Conservation (phyloP, 2,113 vertebrate species). For the Varanus salvator region DNA sequence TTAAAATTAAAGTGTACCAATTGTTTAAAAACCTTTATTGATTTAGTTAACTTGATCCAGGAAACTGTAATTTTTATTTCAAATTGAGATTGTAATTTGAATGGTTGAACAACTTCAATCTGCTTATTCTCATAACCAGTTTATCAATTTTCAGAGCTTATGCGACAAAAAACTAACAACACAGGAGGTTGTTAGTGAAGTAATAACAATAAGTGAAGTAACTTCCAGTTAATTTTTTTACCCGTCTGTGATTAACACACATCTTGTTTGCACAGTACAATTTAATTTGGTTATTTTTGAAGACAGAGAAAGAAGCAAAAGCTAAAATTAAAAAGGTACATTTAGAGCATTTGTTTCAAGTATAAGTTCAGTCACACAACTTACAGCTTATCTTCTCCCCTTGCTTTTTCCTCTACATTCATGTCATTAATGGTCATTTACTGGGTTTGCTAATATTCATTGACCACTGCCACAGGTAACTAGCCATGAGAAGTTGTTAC, state of each 20-base stretch:
- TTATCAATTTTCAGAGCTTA: not conserved
- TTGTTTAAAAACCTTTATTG: not conserved
- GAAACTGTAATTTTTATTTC: not conserved
- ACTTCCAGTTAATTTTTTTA: slow-evolving; percentile 28
- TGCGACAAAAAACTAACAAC: not conserved
- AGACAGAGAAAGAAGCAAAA: not conserved
- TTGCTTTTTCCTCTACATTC: slow-evolving; percentile 14
- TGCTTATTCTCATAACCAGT: not conserved
- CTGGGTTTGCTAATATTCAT: no score
- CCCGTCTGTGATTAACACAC: not conserved
- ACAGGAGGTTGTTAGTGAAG: not conserved
- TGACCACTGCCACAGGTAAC: no score
- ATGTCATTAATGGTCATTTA: slow-evolving; percentile 54
- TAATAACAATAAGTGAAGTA: slow-evolving; percentile 14
- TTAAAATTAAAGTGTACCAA: not conserved
- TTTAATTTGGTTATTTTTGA: slow-evolving; percentile 30
- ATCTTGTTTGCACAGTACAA: not conserved
- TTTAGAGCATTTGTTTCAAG: slow-evolving; percentile 33
- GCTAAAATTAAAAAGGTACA: not conserved
- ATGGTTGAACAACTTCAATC: not conserved
- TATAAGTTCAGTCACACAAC: slow-evolving; percentile 51
- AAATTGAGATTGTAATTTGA: not conserved
- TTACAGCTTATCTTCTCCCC: slow-evolving; percentile 53
- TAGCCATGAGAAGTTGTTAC: no score
- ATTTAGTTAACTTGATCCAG: not conserved